Base-by-base conservation (phyloP, 1,140 invertebrate genomes). In the Heliconius nattereri region DNA sequence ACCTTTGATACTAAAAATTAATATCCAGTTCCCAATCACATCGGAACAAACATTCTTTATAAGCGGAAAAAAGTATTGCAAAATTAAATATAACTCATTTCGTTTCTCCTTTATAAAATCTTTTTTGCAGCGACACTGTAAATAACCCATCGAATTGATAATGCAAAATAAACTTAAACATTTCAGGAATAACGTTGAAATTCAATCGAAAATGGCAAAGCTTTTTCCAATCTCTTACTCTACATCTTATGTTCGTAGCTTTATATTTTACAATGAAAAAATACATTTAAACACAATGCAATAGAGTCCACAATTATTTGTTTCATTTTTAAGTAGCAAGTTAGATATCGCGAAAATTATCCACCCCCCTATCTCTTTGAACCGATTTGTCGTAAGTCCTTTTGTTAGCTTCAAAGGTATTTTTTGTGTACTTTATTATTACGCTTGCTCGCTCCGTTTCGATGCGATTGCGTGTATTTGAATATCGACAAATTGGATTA, bases 21-120 rank as follows among this genome's bases (percentile, higher is more conserved):
- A 83, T 84, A 83, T 78, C 70, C 75, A 79, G 73, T 73, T 78
- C 78, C 72, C 72, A 78, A 82, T 84, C 71, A 76, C 72, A 81
- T 82, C 45, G 78, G 76, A 83, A 84, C 78, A 85, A 84, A 87
- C 84, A 85, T 83, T 82, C 83, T 87, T 85, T 78, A 74, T 71
- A 84, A 84, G 81, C 84, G 85, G 85, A 84, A 88, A 60, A 75
- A 89, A 87, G 85, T 85, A 86, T 85, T 82, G 80, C 85, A 77
- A 87, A 91, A 92, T 93, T 86, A 90, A 93, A 91, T 90, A 87
- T 88, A 91, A 91, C 87, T 92, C 89, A 90, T 93, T 92, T 89
- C 85, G 84, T 84, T 85, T 87, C 85, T 90, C 85, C 85, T 88
- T 90, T 91, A 82, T 87, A 86, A 85, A 88, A 88, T 86, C 90